Conservation (phyloP, 2,888 invertebrate genomes). For the Andricus curvator region DNA sequence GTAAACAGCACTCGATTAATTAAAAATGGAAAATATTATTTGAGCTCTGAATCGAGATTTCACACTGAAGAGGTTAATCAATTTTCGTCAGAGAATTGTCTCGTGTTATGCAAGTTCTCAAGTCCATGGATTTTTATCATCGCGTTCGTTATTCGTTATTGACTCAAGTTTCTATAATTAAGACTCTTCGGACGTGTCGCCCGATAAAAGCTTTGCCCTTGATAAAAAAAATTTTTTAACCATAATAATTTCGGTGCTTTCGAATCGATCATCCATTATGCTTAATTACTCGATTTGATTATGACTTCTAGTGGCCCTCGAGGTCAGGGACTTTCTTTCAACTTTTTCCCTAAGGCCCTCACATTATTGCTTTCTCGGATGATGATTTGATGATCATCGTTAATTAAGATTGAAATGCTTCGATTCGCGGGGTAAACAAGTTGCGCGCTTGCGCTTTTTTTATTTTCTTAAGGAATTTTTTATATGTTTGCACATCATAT, state of each 20-base stretch:
- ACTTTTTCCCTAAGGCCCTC: background rate
- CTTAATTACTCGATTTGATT: constrained; percentile 24
- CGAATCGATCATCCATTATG: background rate
- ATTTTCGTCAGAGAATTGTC: constrained; percentile 1
- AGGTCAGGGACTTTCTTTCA: constrained; percentile 6
- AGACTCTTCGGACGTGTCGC: background rate
- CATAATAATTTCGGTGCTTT: constrained; percentile 27
- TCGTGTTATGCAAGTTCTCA: constrained; percentile 26
- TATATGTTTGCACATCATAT: background rate
- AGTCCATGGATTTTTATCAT: constrained; percentile 31
- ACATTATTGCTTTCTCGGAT: background rate
- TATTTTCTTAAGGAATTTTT: background rate
- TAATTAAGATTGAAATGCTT: background rate
- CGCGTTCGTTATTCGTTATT: constrained; percentile 12
- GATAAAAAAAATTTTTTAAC: constrained; percentile 15
- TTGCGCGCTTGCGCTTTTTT: background rate
- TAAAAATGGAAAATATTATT: no score
- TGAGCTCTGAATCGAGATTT: background rate
- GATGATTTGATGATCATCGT: constrained; percentile 17
- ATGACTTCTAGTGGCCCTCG: background rate
- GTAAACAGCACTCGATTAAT: no score
- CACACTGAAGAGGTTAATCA: background rate
- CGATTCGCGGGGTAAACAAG: background rate
- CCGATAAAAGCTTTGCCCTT: constrained; percentile 3
- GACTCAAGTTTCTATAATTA: constrained; percentile 25